These are phyloP conservation scores for Drosophila pruinosa DNA, from an alignment of 1,140 invertebrate genomes.

Conservation along the genomic window DNA sequence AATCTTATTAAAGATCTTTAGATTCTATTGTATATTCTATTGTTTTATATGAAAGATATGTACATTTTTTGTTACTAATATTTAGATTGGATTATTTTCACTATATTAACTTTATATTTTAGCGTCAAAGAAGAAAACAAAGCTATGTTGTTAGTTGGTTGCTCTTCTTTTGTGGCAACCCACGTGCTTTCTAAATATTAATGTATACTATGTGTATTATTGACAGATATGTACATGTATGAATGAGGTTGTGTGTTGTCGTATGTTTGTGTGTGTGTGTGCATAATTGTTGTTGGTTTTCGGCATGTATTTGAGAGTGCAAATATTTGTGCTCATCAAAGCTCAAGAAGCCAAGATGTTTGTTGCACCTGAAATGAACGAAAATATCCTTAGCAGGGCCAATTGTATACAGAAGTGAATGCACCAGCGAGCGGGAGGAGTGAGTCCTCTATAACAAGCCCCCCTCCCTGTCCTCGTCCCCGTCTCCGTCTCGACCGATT, in stretches of 20 bases:
- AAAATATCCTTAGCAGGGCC: conserved; percentile 25
- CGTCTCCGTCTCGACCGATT: not conserved
- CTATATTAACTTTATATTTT: too few relatives aligned
- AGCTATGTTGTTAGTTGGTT: too few relatives aligned
- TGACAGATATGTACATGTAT: not conserved
- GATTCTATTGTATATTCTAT: too few relatives aligned
- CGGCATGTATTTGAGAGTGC: conserved; percentile 49
- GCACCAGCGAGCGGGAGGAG: not conserved
- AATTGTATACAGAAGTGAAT: not conserved
- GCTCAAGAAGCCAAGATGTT: conserved; percentile 76
- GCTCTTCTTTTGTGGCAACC: not conserved
- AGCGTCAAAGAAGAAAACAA: too few relatives aligned
- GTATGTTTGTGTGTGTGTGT: not conserved
- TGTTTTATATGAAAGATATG: too few relatives aligned
- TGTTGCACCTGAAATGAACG: conserved; percentile 48
- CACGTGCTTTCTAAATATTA: not conserved
- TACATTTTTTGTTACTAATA: too few relatives aligned
- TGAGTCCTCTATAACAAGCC: not conserved
- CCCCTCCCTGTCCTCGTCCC: not conserved
- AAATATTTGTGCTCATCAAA: conserved; percentile 68
- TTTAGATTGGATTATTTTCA: too few relatives aligned
- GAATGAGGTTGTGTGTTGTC: not conserved
- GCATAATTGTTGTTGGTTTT: conserved; percentile 51
- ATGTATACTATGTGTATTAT: not conserved
- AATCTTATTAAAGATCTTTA: too few relatives aligned